Conservation (phyloP, 2,113 vertebrate genomes). For the Origma solitaria region DNA sequence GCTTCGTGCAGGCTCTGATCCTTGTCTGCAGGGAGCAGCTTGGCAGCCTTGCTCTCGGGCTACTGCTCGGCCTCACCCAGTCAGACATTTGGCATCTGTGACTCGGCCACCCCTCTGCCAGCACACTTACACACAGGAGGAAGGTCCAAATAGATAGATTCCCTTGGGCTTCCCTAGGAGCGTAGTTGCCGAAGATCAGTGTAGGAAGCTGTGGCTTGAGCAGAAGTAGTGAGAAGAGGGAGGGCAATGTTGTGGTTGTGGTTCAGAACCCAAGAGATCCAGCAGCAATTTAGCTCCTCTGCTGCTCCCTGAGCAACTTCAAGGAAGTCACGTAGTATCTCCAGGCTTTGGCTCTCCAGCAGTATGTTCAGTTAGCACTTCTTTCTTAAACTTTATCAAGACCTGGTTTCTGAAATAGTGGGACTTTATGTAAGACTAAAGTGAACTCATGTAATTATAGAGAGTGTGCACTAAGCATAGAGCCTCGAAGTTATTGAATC, state of each 20-base stretch:
- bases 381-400: not conserved
- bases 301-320: not conserved
- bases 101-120: not conserved
- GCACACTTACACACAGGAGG: not conserved
- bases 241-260: not conserved
- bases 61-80: not conserved
- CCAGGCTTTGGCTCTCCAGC: not conserved
- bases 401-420: not conserved
- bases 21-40: not conserved
- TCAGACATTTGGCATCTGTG: not conserved
- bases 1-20: not conserved
- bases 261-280: not conserved
- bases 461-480: not conserved
- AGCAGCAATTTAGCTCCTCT: not conserved
- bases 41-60: not conserved
- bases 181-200: not conserved
- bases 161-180: not conserved
- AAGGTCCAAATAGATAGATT: not conserved
- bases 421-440: not conserved
- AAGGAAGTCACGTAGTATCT: not conserved
- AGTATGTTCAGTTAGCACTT: not conserved
- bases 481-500: not conserved
- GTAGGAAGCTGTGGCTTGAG: not conserved
- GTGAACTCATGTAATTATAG: not conserved
- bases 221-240: not conserved